Evolutionary conservation across 2,888 invertebrate species (phyloP).

Genomic region (Caenorhabditis sp.): DNA sequence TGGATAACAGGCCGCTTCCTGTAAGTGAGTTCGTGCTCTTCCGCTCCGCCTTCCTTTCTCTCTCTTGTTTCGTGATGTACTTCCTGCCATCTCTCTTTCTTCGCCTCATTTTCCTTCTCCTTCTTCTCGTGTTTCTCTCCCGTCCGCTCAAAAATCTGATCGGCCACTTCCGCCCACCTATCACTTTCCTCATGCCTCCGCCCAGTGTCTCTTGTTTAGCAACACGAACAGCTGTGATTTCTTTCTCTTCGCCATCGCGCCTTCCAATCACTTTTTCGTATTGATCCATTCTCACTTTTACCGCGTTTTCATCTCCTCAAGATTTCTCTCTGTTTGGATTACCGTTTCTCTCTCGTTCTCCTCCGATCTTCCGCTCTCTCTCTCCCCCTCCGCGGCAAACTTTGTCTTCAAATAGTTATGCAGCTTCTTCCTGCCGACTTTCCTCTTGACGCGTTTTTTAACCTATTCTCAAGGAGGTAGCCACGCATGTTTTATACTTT

Average conservation of each 20-base stretch:
- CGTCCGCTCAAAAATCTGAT: constrained; percentile 21
- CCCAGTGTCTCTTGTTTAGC: constrained; percentile 41
- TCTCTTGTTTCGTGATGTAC: too few relatives aligned
- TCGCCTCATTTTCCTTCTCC: not conserved
- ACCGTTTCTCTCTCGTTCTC: constrained; percentile 18
- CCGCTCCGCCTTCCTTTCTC: too few relatives aligned
- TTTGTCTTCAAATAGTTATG: constrained; percentile 32
- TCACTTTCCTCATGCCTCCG: constrained; percentile 13
- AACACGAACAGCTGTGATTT: constrained; percentile 50
- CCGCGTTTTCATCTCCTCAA: not conserved
- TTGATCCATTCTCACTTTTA: constrained; percentile 28
- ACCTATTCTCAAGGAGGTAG: constrained; percentile 4
- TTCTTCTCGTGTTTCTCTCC: not conserved
- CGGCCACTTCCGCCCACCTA: constrained; percentile 38
- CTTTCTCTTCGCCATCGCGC: not conserved
- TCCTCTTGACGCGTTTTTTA: constrained; percentile 49
- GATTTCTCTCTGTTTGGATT: constrained; percentile 26
- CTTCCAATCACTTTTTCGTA: constrained; percentile 52
- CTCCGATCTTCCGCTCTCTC: constrained; percentile 4
- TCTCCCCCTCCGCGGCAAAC: not conserved
- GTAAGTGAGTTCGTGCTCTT: too few relatives aligned
- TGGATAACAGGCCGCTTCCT: too few relatives aligned
- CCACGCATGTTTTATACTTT: not conserved
- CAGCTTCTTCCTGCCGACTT: constrained; percentile 13
- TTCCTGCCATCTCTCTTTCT: not conserved